Conservation (phyloP, 2,888 invertebrate species). For the Parnassius glacialis region DNA sequence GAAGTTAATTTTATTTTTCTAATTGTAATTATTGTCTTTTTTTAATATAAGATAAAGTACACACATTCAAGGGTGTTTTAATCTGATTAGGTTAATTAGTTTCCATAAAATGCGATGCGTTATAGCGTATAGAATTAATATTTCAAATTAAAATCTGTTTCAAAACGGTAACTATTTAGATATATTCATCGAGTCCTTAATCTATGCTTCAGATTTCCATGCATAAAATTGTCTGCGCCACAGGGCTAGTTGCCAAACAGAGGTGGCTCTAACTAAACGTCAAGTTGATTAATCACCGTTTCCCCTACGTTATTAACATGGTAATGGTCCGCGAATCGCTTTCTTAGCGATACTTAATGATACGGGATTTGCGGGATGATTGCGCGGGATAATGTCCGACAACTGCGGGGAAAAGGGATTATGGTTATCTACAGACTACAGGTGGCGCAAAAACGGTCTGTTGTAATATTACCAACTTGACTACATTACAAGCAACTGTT, state of each 20-base stretch:
- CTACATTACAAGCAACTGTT: constrained; percentile 8
- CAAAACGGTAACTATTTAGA: not conserved
- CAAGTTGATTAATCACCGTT: constrained; percentile 75
- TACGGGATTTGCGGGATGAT: constrained; percentile 75
- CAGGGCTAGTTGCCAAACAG: constrained; percentile 54
- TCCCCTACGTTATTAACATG: constrained; percentile 79
- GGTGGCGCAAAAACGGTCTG: constrained; percentile 36
- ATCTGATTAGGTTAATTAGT: no score
- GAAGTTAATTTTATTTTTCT: no score
- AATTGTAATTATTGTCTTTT: no score
- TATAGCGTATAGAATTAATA: no score
- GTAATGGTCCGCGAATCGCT: constrained; percentile 77
- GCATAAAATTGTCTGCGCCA: constrained; percentile 67
- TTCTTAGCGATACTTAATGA: constrained; percentile 80
- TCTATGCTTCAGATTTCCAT: constrained; percentile 61
- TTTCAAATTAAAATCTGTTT: not conserved
- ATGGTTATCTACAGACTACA: constrained; percentile 58
- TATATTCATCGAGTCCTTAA: constrained; percentile 35
- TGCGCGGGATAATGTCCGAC: constrained; percentile 51
- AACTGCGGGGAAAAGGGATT: constrained; percentile 41
- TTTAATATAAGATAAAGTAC: no score
- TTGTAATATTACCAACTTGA: constrained; percentile 14
- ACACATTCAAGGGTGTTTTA: no score
- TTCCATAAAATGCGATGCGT: no score
- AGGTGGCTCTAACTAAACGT: constrained; percentile 59